Conservation (phyloP, 2,113 vertebrate species). For the Lipophrys pholis region DNA sequence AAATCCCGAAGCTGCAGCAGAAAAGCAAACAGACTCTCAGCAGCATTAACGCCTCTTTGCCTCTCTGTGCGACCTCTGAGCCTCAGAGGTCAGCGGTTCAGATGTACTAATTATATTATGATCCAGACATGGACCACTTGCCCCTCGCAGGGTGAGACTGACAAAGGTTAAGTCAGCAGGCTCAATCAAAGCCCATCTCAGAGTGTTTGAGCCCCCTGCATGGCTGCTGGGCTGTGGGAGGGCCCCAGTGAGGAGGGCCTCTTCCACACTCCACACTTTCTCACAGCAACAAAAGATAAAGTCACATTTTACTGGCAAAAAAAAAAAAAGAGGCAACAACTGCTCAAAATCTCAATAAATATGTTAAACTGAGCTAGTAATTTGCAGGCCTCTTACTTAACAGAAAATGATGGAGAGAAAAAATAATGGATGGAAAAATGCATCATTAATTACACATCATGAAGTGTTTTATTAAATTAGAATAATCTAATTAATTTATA, state of each 20-base stretch:
- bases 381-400: conserved; percentile 2
- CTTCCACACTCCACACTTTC: conserved; percentile 66
- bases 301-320: not conserved
- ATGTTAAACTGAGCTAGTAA: not conserved
- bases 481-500: not conserved
- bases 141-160: conserved; percentile 88
- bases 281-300: conserved; percentile 35
- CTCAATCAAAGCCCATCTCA: conserved; percentile 85
- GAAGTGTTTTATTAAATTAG: not conserved
- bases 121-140: conserved; percentile 91
- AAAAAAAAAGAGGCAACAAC: not conserved
- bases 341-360: not conserved
- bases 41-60: conserved; percentile 16
- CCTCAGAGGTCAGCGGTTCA: conserved; percentile 85
- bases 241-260: conserved; percentile 57
- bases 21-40: conserved; percentile 37
- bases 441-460: not conserved
- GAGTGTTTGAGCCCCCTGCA: conserved; percentile 76
- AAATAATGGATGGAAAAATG: not conserved
- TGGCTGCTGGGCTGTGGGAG: conserved; percentile 46
- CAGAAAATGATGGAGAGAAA: not conserved
- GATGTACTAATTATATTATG: conserved; percentile 92
- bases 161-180: conserved; percentile 93
- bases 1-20: conserved; percentile 31
- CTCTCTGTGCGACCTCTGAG: conserved; percentile 42